Evolutionary conservation across 2,888 invertebrate genomes (phyloP).

Genomic region (Lepidochrysops patricia): DNA sequence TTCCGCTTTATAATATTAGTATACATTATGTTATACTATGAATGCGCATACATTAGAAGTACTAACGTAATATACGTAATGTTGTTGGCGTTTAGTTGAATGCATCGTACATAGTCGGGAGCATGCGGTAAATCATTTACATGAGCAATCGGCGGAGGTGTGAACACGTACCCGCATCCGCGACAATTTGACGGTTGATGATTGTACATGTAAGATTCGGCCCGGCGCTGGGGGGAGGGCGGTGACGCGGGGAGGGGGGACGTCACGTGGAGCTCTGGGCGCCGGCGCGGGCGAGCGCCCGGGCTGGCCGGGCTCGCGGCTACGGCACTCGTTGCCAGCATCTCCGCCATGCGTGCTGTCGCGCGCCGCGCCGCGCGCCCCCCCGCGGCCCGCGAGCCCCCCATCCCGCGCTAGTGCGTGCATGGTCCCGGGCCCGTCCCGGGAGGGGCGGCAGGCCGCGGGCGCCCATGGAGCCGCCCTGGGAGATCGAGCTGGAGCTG

Average conservation of each 20-base stretch:
- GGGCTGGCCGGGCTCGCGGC: constrained; percentile 51
- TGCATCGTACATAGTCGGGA: neutral
- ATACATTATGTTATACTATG: too few species aligned
- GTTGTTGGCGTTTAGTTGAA: neutral
- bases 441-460: constrained; percentile 52
- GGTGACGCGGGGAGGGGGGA: constrained; percentile 31
- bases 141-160: neutral
- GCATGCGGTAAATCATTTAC: constrained; percentile 2
- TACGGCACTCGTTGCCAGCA: constrained; percentile 62
- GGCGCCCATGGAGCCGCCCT: constrained; percentile 70
- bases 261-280: constrained; percentile 43
- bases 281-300: constrained; percentile 67
- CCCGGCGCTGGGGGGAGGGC: constrained; percentile 33
- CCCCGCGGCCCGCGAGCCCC: constrained; percentile 31
- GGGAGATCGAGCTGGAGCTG: constrained; percentile 87
- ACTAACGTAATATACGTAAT: neutral
- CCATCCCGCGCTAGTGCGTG: constrained; percentile 48
- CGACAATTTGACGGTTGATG: constrained; percentile 54
- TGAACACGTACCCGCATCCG: neutral
- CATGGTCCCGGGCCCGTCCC: constrained; percentile 48
- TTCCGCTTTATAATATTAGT: too few species aligned
- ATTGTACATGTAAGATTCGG: constrained; percentile 63
- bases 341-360: constrained; percentile 53
- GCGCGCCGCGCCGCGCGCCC: constrained; percentile 37
- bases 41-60: neutral